These are phyloP conservation scores for Pipra filicauda DNA, from an alignment of 2,113 vertebrate species.

Conservation along the genomic window DNA sequence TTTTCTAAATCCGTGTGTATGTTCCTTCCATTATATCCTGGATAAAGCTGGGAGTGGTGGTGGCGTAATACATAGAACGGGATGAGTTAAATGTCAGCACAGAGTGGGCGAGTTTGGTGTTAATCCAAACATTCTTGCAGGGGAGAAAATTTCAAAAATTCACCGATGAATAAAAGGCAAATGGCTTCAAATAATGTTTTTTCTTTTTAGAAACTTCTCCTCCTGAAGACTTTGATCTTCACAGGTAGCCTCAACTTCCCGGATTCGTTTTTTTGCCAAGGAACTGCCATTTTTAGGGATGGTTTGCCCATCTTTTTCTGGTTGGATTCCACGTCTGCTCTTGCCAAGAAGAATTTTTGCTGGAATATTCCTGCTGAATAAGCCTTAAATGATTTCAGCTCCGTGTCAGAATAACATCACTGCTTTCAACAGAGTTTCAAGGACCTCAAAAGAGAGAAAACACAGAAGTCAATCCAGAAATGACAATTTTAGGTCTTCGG, in stretches of 20 bases:
- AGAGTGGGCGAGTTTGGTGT: conserved; percentile 47
- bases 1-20: conserved; percentile 25
- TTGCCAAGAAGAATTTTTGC: neutral
- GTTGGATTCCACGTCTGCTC: neutral
- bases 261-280: neutral
- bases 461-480: neutral
- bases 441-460: neutral
- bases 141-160: conserved; percentile 8
- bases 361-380: neutral
- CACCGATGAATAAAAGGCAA: neutral
- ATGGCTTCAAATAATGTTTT: neutral
- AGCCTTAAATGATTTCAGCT: neutral
- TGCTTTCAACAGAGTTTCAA: neutral
- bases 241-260: neutral
- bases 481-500: neutral
- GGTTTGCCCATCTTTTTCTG: neutral
- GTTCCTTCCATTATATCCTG: conserved; percentile 16
- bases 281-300: neutral
- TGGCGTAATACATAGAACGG: conserved; percentile 6
- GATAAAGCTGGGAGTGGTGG: neutral
- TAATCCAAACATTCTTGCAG: conserved; percentile 31
- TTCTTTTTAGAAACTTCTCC: neutral
- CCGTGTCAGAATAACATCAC: neutral
- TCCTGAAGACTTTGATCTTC: neutral
- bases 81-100: conserved; percentile 61